Base-by-base conservation (phyloP, 2,113 vertebrate species). In the Hypomesus transpacificus region DNA sequence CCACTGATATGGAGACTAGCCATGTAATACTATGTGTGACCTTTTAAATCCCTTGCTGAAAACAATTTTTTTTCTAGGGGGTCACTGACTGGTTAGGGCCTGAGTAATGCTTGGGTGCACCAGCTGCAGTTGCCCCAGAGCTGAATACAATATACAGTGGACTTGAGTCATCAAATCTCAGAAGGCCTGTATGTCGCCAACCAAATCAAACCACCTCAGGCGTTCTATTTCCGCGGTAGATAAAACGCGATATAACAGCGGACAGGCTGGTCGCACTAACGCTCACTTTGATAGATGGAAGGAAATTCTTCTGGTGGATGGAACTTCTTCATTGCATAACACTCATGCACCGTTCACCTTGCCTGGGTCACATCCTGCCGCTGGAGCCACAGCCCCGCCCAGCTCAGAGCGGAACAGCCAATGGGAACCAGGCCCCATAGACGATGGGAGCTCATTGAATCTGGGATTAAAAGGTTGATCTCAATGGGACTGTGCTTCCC, bases 381-480 rank as follows among this genome's bases (percentile, higher is more conserved):
- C 70, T 69, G 77, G 7, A 34, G 26, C 7, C 13, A 24, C 70
- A 53, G 59, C 46, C 6, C 22, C 14, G 20, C 31, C 20, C 58
- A 20, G 63, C 68, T 22, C 69, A 46, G 17, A 8, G 0, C 7
- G 0, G 24, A 46, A 46, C 39, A 5, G 60, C 70, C 80, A 78
- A 77, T 85, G 81, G 70, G 82, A 88, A 87, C 71, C 68, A 69
- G 58, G 68, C 67, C 13, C 68, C 39, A 22, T 60, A 81, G 66
- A 75, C 66, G 68, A 71, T 57, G 68, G n/a, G 64, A 67, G 68
- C 72, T 68, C 63, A 51, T 59, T 79, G 8, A 79, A 46, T 67
- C 58, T 73, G 61, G 70, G 84, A 80, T 84, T 79, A 79, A 78
- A 79, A 28, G 56, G 66, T 73, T 74, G 75, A 76, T 81, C 75